Conservation (phyloP, 30 jellyfish, hydroid and myxozoan species). For the Cassiopea andromeda region DNA sequence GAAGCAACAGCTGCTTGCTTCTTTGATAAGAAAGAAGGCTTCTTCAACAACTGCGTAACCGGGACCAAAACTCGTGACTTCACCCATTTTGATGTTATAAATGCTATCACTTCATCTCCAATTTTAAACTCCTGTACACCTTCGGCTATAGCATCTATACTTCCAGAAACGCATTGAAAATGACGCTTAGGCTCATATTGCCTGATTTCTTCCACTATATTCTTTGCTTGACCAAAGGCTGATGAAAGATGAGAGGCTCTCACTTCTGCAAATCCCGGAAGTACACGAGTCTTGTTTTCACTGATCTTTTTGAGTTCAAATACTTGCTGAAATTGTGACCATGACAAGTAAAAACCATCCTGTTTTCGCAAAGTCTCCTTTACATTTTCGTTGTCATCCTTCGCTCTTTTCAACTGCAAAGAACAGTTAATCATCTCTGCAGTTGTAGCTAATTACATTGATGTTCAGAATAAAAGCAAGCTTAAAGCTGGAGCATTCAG, state of each 20-base stretch:
- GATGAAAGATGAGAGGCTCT: slow-evolving; percentile 22
- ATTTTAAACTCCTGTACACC: neutral
- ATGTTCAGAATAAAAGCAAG: no score
- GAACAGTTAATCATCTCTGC: no score
- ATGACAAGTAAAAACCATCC: slow-evolving; percentile 40
- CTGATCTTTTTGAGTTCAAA: neutral
- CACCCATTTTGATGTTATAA: neutral
- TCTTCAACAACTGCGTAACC: neutral
- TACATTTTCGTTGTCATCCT: neutral
- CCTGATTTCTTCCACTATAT: slow-evolving; percentile 16
- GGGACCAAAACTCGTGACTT: neutral
- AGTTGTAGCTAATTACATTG: no score
- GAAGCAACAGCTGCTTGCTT: slow-evolving; percentile 6
- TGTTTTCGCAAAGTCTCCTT: neutral
- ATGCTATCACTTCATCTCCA: slow-evolving; percentile 29
- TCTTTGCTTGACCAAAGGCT: slow-evolving; percentile 19
- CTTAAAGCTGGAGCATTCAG: no score
- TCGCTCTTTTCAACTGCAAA: neutral
- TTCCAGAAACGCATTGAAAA: slow-evolving; percentile 13
- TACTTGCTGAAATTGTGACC: slow-evolving; percentile 33
- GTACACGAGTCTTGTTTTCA: neutral
- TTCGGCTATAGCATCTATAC: neutral
- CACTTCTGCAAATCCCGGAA: slow-evolving; percentile 10
- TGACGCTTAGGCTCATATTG: neutral
- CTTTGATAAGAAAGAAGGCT: neutral